phyloP scores from a whole-genome alignment of 1,140 invertebrate genomes.

The Heliconius hermathena region DNA sequence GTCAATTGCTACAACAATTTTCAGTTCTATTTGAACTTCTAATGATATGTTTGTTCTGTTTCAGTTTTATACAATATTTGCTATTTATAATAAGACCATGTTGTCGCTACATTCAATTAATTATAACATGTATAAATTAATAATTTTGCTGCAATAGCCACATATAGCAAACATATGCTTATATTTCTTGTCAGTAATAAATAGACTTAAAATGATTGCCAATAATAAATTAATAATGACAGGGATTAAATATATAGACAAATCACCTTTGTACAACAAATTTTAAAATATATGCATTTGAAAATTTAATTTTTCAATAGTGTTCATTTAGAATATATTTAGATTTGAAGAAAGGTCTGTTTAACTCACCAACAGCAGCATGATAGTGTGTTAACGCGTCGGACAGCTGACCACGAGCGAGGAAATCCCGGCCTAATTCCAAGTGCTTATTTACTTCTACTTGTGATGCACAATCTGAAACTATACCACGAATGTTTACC shows the following conservation, averaged over 20 bases:
- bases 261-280: neutral
- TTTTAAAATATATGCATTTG: neutral
- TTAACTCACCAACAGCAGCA: conserved; percentile 94
- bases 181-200: neutral
- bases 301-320: neutral
- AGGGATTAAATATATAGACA: conserved; percentile 24
- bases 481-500: conserved; percentile 57
- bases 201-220: conserved; percentile 15
- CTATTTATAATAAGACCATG: neutral
- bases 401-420: conserved; percentile 95
- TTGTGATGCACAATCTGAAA: conserved; percentile 84
- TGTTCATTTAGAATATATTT: neutral
- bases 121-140: neutral
- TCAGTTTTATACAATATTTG: too few species aligned
- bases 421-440: conserved; percentile 94
- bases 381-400: conserved; percentile 99
- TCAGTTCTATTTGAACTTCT: neutral
- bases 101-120: neutral
- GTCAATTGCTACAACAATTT: neutral
- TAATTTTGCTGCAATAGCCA: neutral
- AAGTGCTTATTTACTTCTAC: conserved; percentile 95
- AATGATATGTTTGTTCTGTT: too few species aligned
- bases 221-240: conserved; percentile 20
- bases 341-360: neutral
- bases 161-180: neutral